phyloP scores from a whole-genome alignment of 2,113 vertebrate species.

The Thunnus maccoyii region DNA sequence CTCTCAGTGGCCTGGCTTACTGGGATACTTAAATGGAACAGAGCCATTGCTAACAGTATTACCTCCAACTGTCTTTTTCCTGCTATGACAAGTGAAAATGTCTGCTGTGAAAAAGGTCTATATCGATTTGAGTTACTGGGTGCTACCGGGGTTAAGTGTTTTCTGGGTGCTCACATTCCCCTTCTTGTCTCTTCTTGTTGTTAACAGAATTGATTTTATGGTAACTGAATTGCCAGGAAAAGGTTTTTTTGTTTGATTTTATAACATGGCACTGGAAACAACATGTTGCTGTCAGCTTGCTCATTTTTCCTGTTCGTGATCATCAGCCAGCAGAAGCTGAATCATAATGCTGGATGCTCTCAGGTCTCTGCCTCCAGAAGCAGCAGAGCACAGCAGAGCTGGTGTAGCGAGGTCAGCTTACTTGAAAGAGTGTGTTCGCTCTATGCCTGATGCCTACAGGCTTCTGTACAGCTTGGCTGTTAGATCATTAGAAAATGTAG shows the following conservation, averaged over 20 bases:
- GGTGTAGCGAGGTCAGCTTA: constrained; percentile 27
- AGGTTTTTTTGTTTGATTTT: not conserved
- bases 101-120: too few relatives aligned
- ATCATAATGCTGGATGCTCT: constrained; percentile 4
- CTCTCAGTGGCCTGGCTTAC: too few relatives aligned
- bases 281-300: not conserved
- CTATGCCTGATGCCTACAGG: constrained; percentile 40
- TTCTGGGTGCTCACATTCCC: too few relatives aligned
- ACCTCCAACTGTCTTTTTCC: not conserved
- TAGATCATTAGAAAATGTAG: constrained; percentile 9
- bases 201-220: not conserved
- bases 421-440: constrained; percentile 44
- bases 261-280: not conserved
- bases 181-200: too few relatives aligned
- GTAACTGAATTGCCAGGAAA: not conserved
- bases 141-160: too few relatives aligned
- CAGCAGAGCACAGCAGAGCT: constrained; percentile 20
- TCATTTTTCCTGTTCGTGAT: not conserved
- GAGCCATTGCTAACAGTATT: not conserved
- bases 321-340: constrained; percentile 11
- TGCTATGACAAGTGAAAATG: too few relatives aligned
- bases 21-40: too few relatives aligned
- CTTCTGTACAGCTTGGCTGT: constrained; percentile 48
- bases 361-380: constrained; percentile 40
- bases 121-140: too few relatives aligned